Base-by-base conservation (phyloP, 2,797 vertebrate genomes). In the Adrianichthys oophorus region DNA sequence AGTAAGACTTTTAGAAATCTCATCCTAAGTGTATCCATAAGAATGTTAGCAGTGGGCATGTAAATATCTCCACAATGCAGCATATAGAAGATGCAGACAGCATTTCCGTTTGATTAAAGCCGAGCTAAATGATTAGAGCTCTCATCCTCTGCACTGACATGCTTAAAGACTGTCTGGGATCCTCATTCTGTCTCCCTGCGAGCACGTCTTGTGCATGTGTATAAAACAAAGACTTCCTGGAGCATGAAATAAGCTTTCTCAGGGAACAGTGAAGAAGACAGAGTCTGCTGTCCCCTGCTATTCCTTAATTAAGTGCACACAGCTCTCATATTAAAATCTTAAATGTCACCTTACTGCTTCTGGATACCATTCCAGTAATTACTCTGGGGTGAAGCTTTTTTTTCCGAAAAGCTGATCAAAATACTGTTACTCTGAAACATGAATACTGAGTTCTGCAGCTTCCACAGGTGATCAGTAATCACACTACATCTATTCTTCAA, bases 201-300 rank as follows among this genome's bases (percentile, higher is more conserved):
- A 32, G 32, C 32, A 32, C 32, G 32, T 17, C 16, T 14, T 16
- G 41, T 47, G 45, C 43, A 37, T 32, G 13, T 69, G 48, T 48
- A 48, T 53, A 58, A 61, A 68, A 63, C 63, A 49, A 68, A 71
- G 51, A 65, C 64, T 85, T 84, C 71, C 64, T 84, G 81, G 74
- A 85, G 85, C 88, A 85, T 91, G 87, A 92, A 93, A 91, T 89
- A 88, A 87, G 89, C 82, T 90, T 88, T 85, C 72, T 70, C 37
- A 48, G 59, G 79, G 70, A 82, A 84, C 79, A 78, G 66, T 73
- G 70, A 62, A 45, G 69, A 78, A 44, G 56, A 75, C 54, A 77
- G 69, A 23, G 69, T 65, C 74, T 82, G 69, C 78, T 76, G 80
- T 84, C 79, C 84, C 69, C 62, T 72, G 80, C 80, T 76, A 85